Conservation (phyloP, 2,797 vertebrate genomes). For the Vireo griseus region DNA sequence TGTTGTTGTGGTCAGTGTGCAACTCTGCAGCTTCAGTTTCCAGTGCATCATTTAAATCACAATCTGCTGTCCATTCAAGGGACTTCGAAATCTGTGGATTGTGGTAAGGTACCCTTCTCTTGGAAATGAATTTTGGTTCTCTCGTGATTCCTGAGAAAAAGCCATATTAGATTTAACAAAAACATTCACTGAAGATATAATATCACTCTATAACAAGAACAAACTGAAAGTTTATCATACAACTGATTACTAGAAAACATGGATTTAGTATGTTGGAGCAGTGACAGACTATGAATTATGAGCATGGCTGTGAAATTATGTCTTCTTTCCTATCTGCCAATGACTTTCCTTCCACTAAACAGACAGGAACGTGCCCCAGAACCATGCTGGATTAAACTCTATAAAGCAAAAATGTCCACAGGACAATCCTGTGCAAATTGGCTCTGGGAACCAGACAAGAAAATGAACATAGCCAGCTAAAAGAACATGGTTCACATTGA, state of each 20-base stretch:
- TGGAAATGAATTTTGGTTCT: slow-evolving; percentile 85
- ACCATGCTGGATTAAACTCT: neutral
- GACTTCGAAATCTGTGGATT: slow-evolving; percentile 77
- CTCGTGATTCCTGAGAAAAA: slow-evolving; percentile 76
- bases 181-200: neutral
- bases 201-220: neutral
- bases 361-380: neutral
- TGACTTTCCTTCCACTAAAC: neutral
- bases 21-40: slow-evolving; percentile 36
- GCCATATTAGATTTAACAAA: neutral
- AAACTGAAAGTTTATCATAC: neutral
- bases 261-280: neutral
- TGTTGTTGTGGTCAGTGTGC: slow-evolving; percentile 3
- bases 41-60: neutral
- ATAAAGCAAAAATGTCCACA: neutral
- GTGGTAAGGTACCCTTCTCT: slow-evolving; percentile 76
- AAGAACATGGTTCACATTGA: neutral
- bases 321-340: neutral
- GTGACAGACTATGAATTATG: neutral
- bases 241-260: neutral
- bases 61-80: slow-evolving; percentile 75
- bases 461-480: neutral
- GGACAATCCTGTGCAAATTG: neutral
- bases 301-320: neutral
- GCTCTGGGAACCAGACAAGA: neutral